Evolutionary conservation across 2,888 invertebrate genomes (phyloP).

Genomic region (Frankliniella intonsa): DNA sequence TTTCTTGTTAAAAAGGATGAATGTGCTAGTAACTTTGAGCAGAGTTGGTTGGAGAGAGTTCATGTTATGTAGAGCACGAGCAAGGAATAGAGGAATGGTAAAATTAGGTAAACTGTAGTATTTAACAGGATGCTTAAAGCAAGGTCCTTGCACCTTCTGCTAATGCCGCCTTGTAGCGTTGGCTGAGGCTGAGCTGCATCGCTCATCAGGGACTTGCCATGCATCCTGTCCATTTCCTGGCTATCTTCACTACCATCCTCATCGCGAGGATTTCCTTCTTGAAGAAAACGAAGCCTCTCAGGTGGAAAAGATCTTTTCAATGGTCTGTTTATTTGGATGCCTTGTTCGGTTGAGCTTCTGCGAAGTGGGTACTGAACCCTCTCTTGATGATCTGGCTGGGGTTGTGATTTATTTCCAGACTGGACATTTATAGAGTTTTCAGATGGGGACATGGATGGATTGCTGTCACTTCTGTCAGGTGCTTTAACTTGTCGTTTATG

Average conservation of each 20-base stretch:
- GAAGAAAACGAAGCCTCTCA: constrained; percentile 20
- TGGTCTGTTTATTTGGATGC: constrained; percentile 4
- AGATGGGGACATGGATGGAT: constrained; percentile 4
- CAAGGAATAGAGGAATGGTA: constrained; percentile 24
- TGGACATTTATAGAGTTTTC: not conserved
- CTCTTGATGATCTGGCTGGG: not conserved
- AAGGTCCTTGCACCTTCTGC: constrained; percentile 16
- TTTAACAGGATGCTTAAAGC: constrained; percentile 21
- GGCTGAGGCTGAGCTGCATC: not conserved
- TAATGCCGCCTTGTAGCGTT: constrained; percentile 19
- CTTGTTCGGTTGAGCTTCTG: constrained; percentile 4
- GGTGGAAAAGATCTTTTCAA: constrained; percentile 25
- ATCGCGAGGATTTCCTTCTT: constrained; percentile 1
- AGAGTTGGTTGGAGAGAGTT: not conserved
- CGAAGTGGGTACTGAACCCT: not conserved
- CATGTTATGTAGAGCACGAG: constrained; percentile 28
- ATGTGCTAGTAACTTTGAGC: not conserved
- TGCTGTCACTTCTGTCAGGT: constrained; percentile 2
- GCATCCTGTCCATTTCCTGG: not conserved
- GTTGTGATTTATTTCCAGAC: not conserved
- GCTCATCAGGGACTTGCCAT: constrained; percentile 19
- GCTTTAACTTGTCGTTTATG: constrained; percentile 5
- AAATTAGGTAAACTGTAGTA: constrained; percentile 15
- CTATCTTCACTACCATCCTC: constrained; percentile 8
- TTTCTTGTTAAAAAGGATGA: not conserved